Percentiles rank a stretch among this genome's conserved stretches.
These are phyloP conservation scores for Oreohelix idahoensis DNA, from an alignment of 1,140 invertebrate genomes.

Conservation along the genomic window DNA sequence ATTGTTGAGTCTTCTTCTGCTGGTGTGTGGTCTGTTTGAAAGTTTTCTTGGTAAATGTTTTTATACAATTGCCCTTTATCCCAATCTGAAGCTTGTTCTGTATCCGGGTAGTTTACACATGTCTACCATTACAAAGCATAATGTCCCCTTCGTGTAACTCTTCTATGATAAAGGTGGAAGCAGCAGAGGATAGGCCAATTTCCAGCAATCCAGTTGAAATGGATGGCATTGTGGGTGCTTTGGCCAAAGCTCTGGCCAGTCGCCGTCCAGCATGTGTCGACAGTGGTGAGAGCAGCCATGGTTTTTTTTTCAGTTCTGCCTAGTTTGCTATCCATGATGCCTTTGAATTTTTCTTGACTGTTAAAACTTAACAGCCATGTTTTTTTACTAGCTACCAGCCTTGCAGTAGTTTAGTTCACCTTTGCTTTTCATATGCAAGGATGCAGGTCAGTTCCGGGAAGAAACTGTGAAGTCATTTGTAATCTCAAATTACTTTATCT, in stretches of 20 bases:
- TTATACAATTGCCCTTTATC: too few relatives aligned
- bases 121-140: background rate
- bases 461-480: too few relatives aligned
- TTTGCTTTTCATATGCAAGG: background rate
- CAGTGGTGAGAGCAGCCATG: conserved; percentile 42
- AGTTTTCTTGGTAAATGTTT: too few relatives aligned
- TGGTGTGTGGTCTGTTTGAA: too few relatives aligned
- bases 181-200: conserved; percentile 94
- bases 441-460: background rate
- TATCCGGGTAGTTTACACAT: background rate
- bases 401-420: background rate
- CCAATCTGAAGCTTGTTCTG: too few relatives aligned
- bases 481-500: too few relatives aligned
- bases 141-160: background rate
- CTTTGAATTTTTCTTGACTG: background rate
- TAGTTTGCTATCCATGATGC: background rate
- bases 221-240: conserved; percentile 83
- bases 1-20: too few relatives aligned
- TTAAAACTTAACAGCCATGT: background rate
- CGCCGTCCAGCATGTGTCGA: conserved; percentile 42
- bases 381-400: background rate
- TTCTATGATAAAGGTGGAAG: conserved; percentile 76
- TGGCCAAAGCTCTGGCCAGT: conserved; percentile 81
- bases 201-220: conserved; percentile 54
- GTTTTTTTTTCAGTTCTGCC: background rate